Conservation (phyloP, 2,797 vertebrate genomes). For the Catostomus latipinnis region DNA sequence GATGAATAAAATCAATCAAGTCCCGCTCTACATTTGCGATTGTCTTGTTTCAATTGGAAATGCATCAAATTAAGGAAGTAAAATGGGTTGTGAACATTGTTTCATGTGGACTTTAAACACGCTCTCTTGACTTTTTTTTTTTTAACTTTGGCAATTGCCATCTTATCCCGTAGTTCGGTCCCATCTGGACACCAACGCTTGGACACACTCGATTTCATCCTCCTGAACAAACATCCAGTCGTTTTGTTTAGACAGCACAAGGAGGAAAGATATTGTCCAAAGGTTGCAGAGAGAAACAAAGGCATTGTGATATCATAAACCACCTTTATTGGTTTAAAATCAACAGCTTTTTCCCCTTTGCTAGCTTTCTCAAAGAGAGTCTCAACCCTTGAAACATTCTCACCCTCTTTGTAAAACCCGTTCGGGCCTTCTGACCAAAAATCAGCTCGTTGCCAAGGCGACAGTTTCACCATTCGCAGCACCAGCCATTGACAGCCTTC, state of each 20-base stretch:
- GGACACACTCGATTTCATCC: slow-evolving; percentile 13
- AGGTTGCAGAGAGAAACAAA: slow-evolving; percentile 53
- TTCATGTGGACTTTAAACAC: slow-evolving; percentile 35
- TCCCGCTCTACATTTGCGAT: no score
- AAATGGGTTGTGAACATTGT: neutral
- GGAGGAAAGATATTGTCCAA: slow-evolving; percentile 53
- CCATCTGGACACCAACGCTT: neutral
- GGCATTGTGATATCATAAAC: slow-evolving; percentile 46
- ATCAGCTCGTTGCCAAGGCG: slow-evolving; percentile 49
- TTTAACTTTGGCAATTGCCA: slow-evolving; percentile 16
- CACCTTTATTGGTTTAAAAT: slow-evolving; percentile 39
- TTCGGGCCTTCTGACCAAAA: slow-evolving; percentile 62
- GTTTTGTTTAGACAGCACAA: slow-evolving; percentile 53
- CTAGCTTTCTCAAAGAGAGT: slow-evolving; percentile 50
- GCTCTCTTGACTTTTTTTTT: slow-evolving; percentile 33
- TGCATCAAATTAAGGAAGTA: neutral
- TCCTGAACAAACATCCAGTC: slow-evolving; percentile 2
- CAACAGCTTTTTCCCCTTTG: slow-evolving; percentile 18
- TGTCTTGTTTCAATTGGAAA: neutral
- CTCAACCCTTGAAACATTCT: slow-evolving; percentile 49
- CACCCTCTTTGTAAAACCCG: slow-evolving; percentile 69
- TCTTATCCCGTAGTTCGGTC: slow-evolving; percentile 9
- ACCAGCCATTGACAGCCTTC: slow-evolving; percentile 68
- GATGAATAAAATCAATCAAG: no score
- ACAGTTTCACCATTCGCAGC: slow-evolving; percentile 65